Evolutionary conservation across 2,888 invertebrate genomes (phyloP).

Genomic region (Cantharis rustica): DNA sequence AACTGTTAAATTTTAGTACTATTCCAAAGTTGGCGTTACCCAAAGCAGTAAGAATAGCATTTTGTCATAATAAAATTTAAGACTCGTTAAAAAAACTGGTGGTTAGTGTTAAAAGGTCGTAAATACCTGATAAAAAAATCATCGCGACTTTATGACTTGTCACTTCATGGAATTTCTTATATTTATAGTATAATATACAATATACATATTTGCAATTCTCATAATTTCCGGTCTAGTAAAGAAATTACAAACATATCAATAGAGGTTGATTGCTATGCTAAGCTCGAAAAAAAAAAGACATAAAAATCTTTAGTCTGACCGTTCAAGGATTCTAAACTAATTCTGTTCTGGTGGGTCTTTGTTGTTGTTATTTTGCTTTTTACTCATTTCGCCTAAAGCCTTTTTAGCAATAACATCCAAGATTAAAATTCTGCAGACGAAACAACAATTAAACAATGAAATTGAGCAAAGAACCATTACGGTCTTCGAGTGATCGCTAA

Average conservation of each 20-base stretch:
- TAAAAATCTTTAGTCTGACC: background rate
- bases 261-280: background rate
- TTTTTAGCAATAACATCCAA: background rate
- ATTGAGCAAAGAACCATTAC: background rate
- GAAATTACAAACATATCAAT: background rate
- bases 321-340: slow-evolving; percentile 22
- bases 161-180: slow-evolving; percentile 6
- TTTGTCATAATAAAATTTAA: slow-evolving; percentile 1
- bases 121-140: slow-evolving; percentile 9
- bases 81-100: background rate
- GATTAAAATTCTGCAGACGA: background rate
- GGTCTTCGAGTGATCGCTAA: background rate
- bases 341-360: slow-evolving; percentile 4
- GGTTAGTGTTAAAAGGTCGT: background rate
- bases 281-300: background rate
- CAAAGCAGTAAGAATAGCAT: background rate
- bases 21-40: background rate
- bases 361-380: slow-evolving; percentile 17
- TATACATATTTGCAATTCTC: slow-evolving; percentile 5
- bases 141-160: slow-evolving; percentile 14
- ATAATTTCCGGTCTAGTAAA: slow-evolving; percentile 10
- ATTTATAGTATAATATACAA: slow-evolving; percentile 3
- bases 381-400: slow-evolving; percentile 12
- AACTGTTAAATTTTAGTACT: background rate
- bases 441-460: background rate